Percentiles rank a stretch among this genome's conserved stretches.
Conservation (phyloP, 1,140 invertebrate species). For the Notospermus geniculatus region DNA sequence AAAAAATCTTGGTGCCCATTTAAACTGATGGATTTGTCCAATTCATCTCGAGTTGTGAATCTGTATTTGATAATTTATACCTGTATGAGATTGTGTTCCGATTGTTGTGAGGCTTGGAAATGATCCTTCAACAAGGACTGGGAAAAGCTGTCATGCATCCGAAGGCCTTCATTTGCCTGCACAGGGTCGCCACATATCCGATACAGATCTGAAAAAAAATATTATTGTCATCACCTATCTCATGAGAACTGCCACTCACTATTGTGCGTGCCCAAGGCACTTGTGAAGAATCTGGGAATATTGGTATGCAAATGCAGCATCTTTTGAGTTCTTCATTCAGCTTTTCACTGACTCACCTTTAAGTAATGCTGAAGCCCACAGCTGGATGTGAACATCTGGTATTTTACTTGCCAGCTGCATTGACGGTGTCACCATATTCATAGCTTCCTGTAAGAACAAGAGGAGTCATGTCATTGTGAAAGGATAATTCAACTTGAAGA, state of each 20-base stretch:
- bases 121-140: conserved; percentile 91
- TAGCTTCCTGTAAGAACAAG: conserved; percentile 76
- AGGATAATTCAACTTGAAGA: background rate
- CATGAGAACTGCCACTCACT: conserved; percentile 4
- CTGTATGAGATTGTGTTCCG: conserved; percentile 85
- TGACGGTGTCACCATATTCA: conserved; percentile 98
- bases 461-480: background rate
- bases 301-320: background rate
- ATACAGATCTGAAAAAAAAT: conserved; percentile 79
- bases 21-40: no score
- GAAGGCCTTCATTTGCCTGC: conserved; percentile 85
- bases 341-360: conserved; percentile 74
- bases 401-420: conserved; percentile 98
- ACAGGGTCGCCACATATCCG: conserved; percentile 78
- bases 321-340: background rate
- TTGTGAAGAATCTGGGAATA: no score
- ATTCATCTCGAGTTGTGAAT: no score
- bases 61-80: no score
- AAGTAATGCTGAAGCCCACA: conserved; percentile 95
- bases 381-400: conserved; percentile 94
- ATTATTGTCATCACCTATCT: no score
- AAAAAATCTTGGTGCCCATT: background rate
- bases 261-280: background rate
- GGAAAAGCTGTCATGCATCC: conserved; percentile 90
- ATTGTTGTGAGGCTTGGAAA: conserved; percentile 85